Base-by-base conservation (phyloP, 2,888 invertebrate species). In the Drosophila fungiperda region DNA sequence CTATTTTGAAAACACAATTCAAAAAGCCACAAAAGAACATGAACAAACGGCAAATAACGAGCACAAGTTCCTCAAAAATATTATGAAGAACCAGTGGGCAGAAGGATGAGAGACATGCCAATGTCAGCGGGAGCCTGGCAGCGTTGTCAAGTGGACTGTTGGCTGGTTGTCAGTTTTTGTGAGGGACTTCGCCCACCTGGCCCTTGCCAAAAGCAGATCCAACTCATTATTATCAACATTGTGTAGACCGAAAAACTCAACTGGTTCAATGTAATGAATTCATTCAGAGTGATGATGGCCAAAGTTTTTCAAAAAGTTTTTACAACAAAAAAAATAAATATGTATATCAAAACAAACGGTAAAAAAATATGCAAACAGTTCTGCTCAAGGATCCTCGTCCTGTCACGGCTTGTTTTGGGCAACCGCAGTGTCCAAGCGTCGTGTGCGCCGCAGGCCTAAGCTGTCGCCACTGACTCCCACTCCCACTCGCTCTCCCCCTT, bases 1-100 rank as follows among this genome's bases (percentile, higher is more conserved):
- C 73, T 73, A 69, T 84, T 84, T 80, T 65, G 57, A 86, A 84
- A 76, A 80, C 53, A 72, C 72, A 73, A 86, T 86, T 82, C 45
- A 55, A 82, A 83, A 86, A 68, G 67, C 71, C 64, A 79, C 78
- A 80, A 80, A 81, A 72, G 80, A 61, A 55, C 45, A 71, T 82
- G 86, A 82, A 87, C 87, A 85, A 85, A 66, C 69, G 72, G 49
- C 61, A 77, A 80, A 74, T 84, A 85, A 87, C 83, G 83, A 84
- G 83, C 83, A 63, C 69, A 81, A 83, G 80, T 85, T 78, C 54
- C 58, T 58, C 49, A 58, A 60, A 71, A 62, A 55, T n/a, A 29
- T 55, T 17, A n/a, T 55, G 20, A 48, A 57, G 40, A 53, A 38
- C 32, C 36, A 38, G 54, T 26, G 26, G 38, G 33, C n/a, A 23